Evolutionary conservation across 2,888 invertebrate species (phyloP), one percentile per base, ranked within the genome.

Genomic region (Polietes domitor): DNA sequence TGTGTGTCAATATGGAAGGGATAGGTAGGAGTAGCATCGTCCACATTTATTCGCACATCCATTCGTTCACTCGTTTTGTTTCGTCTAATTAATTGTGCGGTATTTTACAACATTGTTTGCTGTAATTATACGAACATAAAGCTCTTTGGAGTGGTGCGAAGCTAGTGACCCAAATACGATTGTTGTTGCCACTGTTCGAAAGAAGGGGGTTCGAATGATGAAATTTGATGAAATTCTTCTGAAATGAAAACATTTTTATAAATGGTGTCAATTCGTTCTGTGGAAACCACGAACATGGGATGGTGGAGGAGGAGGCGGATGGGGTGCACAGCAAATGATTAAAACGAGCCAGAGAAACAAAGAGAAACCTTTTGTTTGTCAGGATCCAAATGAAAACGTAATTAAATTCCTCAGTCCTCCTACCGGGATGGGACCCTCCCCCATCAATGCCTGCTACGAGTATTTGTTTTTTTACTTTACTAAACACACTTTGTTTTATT

Each of bases 61-160:
- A 55, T 12, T 65, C 74, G 61, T 50, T 32, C 58, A 68, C 24
- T 41, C 75, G 37, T 75, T 58, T 80, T 19, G 70, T 75, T 80
- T 68, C 72, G 37, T 77, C 81, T 77, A 77, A 81, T 77, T 81
- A 81, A 81, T 80, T 80, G 80, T 81, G 76, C 63, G 72, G 80
- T 65, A 77, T 72, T 72, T 81, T 77, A 58, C 76, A 81, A 81
- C 73, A 81, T 73, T 77, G 73, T 81, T 81, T 73, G 81, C 55
- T 68, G 63, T 76, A 55, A 80, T 72, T 80, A 80, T 78, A 28
- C 15, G 15, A 26, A 12, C 3, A 73, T 68, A 68, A 74, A 74
- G 74, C 70, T 70, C 47, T 78, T 65, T 73, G 17, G 47, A 61
- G 65, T 61, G 21, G 70, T n/a, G 58, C 74, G 68, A 75, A 70